Base-by-base conservation (phyloP, 2,113 vertebrate species). In the Gymnobelideus leadbeateri region DNA sequence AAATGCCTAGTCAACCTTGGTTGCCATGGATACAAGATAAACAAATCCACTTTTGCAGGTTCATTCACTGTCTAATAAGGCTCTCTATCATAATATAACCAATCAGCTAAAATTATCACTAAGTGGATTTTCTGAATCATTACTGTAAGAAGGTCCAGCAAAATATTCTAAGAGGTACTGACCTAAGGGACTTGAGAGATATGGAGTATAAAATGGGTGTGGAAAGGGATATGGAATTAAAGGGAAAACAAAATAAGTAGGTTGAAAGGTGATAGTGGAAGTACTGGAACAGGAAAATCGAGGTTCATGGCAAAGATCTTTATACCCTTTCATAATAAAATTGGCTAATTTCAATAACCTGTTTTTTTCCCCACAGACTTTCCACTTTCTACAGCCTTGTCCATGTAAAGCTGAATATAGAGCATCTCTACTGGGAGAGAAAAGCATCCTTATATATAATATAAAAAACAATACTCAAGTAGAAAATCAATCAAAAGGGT, bases 41-140 rank as follows among this genome's bases (percentile, higher is more conserved):
- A 19, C 68, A 84, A 43, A 84, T 84, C 68, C n/a, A 84, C 68
- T 84, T 84, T 43, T 19, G 37, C n/a, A 84, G 68, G n/a, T 84
- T 84, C 19, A 84, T 43, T 84, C 19, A 43, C n/a, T 1, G 2
- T n/a, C 19, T 84, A 84, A 84, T 84, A 84, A 84, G 16, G 37
- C 68, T 43, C 43, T 84, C n/a, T 43, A 23, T 84, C 68, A 84
- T 84, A 84, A 84, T 84, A 84, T 2, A 43, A 6, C 37, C 37
- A 43, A 43, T 84, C 68, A 84, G 68, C 37, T 84, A 84, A 43
- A 43, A 84, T 84, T 21, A 84, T 84, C 68, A 23, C 16, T 84
- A 84, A 84, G n/a, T 84, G 19, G 68, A 84, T 84, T 43, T 84
- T 84, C 68, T 84, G 68, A 84, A 84, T 84, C 68, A 84, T 84